phyloP scores from a whole-genome alignment of 2,888 invertebrate genomes.

The Psococerastis gibbosa region DNA sequence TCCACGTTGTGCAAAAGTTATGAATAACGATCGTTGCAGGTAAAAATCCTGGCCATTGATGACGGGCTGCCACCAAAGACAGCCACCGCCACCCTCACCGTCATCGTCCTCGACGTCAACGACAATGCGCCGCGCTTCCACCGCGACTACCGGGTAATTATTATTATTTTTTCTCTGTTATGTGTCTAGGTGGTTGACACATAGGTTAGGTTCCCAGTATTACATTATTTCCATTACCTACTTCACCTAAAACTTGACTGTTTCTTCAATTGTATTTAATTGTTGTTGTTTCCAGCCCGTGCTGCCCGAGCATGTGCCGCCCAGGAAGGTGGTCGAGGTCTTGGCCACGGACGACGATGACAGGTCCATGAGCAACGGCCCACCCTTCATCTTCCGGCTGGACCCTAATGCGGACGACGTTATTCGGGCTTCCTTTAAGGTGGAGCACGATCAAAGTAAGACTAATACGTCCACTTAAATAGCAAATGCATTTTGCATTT shows the following conservation, averaged over 20 bases:
- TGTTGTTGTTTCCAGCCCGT: too few species aligned
- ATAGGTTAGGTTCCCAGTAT: too few species aligned
- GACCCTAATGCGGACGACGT: slow-evolving; percentile 88
- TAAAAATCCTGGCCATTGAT: slow-evolving; percentile 88
- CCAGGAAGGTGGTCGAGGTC: slow-evolving; percentile 81
- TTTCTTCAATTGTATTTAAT: too few species aligned
- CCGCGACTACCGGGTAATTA: slow-evolving; percentile 80
- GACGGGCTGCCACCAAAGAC: slow-evolving; percentile 86
- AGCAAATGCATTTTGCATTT: not conserved
- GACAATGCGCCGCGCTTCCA: slow-evolving; percentile 88
- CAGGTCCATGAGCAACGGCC: slow-evolving; percentile 84
- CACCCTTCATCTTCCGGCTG: slow-evolving; percentile 87
- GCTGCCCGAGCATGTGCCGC: slow-evolving; percentile 79
- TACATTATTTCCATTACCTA: too few species aligned
- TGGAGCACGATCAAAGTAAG: slow-evolving; percentile 89
- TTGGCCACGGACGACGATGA: slow-evolving; percentile 88
- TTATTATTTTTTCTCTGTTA: too few species aligned
- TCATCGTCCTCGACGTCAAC: slow-evolving; percentile 88
- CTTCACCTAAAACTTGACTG: too few species aligned
- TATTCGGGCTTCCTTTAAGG: slow-evolving; percentile 84
- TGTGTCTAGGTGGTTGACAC: too few species aligned
- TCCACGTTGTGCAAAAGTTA: too few species aligned
- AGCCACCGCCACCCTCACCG: slow-evolving; percentile 81
- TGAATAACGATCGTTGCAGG: too few species aligned
- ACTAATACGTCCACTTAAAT: too few species aligned